Evolutionary conservation across 2,888 invertebrate genomes (phyloP).

Genomic region (Erebia ligea): DNA sequence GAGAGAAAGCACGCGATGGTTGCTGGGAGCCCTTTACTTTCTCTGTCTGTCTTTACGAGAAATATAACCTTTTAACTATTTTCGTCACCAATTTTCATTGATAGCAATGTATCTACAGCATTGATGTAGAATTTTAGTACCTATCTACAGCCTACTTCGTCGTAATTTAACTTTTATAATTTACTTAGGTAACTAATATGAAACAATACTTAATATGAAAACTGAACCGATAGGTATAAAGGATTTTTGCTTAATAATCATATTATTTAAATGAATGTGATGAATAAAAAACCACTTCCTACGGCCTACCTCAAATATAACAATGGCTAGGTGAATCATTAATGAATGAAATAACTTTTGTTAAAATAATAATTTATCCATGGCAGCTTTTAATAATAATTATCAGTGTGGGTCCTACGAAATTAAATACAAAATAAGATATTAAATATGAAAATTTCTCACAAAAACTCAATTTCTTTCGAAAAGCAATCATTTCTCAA

Average conservation of each 20-base stretch:
- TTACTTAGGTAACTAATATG: too few relatives aligned
- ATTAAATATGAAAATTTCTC: background rate
- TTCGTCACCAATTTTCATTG: constrained; percentile 15
- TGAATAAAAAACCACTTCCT: too few relatives aligned
- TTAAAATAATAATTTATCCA: background rate
- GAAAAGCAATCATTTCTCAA: constrained; percentile 7
- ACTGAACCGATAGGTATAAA: too few relatives aligned
- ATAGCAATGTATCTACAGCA: background rate
- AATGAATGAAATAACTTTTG: background rate
- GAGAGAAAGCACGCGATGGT: constrained; percentile 64
- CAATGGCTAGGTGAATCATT: too few relatives aligned
- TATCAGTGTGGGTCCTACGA: background rate
- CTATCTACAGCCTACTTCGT: background rate
- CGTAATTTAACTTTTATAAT: background rate
- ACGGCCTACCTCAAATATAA: too few relatives aligned
- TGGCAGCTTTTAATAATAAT: background rate
- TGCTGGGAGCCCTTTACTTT: constrained; percentile 70
- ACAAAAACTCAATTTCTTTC: constrained; percentile 2
- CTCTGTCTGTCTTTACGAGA: constrained; percentile 56
- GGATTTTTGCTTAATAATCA: too few relatives aligned
- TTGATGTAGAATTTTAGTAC: too few relatives aligned
- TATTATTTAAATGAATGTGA: too few relatives aligned
- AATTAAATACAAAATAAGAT: background rate
- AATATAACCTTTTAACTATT: constrained; percentile 29
- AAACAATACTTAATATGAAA: too few relatives aligned